A percentile compares a stretch with the other conserved stretches of the same genome.
Conservation (phyloP, 1,140 invertebrate species). For the Drosophila orosa region DNA sequence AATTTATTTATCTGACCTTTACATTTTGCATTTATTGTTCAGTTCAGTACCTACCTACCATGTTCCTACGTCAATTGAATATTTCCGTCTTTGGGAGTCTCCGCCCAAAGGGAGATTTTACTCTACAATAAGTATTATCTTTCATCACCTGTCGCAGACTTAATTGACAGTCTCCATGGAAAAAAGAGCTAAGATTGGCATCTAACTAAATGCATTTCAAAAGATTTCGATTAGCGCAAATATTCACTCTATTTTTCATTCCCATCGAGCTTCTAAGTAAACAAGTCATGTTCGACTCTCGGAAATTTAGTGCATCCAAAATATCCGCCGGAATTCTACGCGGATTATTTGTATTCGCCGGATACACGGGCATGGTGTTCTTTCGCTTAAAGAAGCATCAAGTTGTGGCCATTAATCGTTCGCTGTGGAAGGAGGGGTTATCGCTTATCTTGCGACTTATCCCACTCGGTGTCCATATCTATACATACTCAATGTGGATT, state of each 20-base stretch:
- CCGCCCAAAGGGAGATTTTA: not conserved
- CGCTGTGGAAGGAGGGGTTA: conserved; percentile 13
- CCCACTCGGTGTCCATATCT: not conserved
- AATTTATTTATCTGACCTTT: no score
- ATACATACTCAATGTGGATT: not conserved
- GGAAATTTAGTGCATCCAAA: not conserved
- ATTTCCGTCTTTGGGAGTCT: no score
- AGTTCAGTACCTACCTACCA: no score
- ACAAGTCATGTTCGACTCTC: not conserved
- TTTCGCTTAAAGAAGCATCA: not conserved
- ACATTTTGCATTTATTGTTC: not conserved
- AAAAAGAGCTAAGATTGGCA: not conserved
- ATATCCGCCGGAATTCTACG: conserved; percentile 8
- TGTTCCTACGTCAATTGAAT: not conserved
- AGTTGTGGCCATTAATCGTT: not conserved
- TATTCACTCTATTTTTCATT: conserved; percentile 2
- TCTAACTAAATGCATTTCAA: conserved; percentile 6
- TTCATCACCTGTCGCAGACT: not conserved
- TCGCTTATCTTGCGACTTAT: conserved; percentile 4
- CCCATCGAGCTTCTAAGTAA: not conserved
- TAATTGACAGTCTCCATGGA: not conserved
- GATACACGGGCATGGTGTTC: conserved; percentile 2
- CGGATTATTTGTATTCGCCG: not conserved
- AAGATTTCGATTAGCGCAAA: not conserved
- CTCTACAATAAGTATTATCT: conserved; percentile 1